Evolutionary conservation across 2,797 vertebrate genomes (phyloP).

Genomic region (Pachyuromys duprasi): DNA sequence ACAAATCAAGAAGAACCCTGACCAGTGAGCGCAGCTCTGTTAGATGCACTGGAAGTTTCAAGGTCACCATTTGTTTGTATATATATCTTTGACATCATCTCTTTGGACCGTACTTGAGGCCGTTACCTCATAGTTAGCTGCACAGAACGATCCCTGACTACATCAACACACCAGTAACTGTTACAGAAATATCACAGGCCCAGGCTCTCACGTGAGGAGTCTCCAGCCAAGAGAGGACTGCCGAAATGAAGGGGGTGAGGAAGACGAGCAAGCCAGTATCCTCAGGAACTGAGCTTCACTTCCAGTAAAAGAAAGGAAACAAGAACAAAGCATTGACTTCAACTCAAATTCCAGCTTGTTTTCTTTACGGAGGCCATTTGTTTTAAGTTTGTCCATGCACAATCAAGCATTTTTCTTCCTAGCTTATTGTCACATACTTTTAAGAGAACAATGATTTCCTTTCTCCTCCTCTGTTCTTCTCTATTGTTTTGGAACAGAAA

Average conservation of each 20-base stretch:
- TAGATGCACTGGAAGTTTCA: slow-evolving; percentile 15
- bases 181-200: slow-evolving; percentile 58
- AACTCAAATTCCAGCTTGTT: slow-evolving; percentile 46
- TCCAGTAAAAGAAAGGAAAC: slow-evolving; percentile 68
- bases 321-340: slow-evolving; percentile 66
- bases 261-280: slow-evolving; percentile 47
- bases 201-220: slow-evolving; percentile 43
- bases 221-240: slow-evolving; percentile 55
- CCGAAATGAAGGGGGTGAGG: slow-evolving; percentile 47
- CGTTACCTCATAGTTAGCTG: slow-evolving; percentile 65
- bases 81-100: slow-evolving; percentile 74
- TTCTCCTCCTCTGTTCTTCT: neutral
- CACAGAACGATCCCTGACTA: slow-evolving; percentile 44
- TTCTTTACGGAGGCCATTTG: slow-evolving; percentile 56
- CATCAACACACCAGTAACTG: slow-evolving; percentile 67
- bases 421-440: slow-evolving; percentile 33
- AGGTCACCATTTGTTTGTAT: slow-evolving; percentile 53
- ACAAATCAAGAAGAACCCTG: slow-evolving; percentile 19
- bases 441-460: slow-evolving; percentile 38
- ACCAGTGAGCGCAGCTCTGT: neutral
- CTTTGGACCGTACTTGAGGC: slow-evolving; percentile 60
- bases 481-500: slow-evolving; percentile 6
- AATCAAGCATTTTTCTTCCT: neutral
- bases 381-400: neutral
- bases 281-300: slow-evolving; percentile 54